phyloP scores from a whole-genome alignment of 2,113 vertebrate genomes.

The Rhinolophus sinicus region DNA sequence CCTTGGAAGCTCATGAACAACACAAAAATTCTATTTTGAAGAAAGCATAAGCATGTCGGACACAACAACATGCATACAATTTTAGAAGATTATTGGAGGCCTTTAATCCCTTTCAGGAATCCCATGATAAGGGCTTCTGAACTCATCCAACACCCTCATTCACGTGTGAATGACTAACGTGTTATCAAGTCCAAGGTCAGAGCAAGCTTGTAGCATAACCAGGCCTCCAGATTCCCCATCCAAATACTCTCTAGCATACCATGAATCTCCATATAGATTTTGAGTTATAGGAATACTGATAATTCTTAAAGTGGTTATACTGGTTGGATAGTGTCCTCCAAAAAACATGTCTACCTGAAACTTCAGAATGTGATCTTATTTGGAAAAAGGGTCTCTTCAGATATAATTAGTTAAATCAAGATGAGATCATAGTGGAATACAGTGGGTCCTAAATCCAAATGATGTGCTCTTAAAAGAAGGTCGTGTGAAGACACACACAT shows the following conservation, averaged over 20 bases:
- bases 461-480: neutral
- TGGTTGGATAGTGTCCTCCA: neutral
- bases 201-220: neutral
- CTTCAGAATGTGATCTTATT: neutral
- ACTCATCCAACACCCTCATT: neutral
- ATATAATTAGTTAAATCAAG: neutral
- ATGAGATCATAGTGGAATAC: neutral
- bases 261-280: neutral
- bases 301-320: neutral
- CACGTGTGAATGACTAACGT: neutral
- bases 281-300: neutral
- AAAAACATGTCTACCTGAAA: neutral
- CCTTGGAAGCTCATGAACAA: neutral
- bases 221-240: neutral
- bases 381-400: neutral
- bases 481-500: neutral
- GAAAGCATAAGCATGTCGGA: neutral
- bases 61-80: neutral
- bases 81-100: neutral
- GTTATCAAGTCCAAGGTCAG: neutral
- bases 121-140: neutral
- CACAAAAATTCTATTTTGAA: neutral
- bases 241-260: neutral
- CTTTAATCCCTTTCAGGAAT: neutral
- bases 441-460: neutral